Evolutionary conservation across 2,113 vertebrate species (phyloP).

Genomic region (Brachyhypopomus gauderio): DNA sequence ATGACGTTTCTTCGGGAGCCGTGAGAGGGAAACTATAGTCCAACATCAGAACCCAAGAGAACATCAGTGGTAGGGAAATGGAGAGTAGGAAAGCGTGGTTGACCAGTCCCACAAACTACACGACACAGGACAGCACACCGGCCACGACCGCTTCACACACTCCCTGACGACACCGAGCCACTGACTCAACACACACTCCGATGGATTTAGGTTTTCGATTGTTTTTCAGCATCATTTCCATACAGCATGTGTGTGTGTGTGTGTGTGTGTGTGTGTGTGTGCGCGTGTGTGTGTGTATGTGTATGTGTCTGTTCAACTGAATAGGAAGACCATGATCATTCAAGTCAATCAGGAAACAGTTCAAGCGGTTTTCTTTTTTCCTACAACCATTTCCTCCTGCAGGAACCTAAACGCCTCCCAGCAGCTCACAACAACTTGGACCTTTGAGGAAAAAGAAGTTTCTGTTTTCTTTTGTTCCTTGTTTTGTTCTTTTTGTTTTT

Average conservation of each 20-base stretch:
- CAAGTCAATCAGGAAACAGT: slow-evolving; percentile 67
- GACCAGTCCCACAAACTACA: slow-evolving; percentile 73
- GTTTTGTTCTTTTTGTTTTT: not conserved
- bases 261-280: slow-evolving; percentile 24
- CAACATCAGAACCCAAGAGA: slow-evolving; percentile 67
- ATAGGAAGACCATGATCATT: slow-evolving; percentile 65
- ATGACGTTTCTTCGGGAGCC: slow-evolving; percentile 70
- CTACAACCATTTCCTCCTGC: slow-evolving; percentile 26
- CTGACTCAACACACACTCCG: slow-evolving; percentile 53
- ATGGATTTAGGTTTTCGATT: slow-evolving; percentile 28
- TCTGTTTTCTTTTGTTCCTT: too few relatives aligned
- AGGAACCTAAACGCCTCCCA: slow-evolving; percentile 26
- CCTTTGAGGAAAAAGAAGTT: slow-evolving; percentile 4
- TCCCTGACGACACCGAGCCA: slow-evolving; percentile 77
- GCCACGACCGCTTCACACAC: slow-evolving; percentile 75
- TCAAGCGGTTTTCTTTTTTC: slow-evolving; percentile 39
- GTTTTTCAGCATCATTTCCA: slow-evolving; percentile 1
- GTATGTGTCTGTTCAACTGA: slow-evolving; percentile 45
- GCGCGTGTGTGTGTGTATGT: slow-evolving; percentile 17
- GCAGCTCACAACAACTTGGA: slow-evolving; percentile 35
- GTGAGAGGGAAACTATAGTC: slow-evolving; percentile 72
- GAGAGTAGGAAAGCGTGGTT: slow-evolving; percentile 69
- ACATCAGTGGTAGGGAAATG: slow-evolving; percentile 53
- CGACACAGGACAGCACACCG: slow-evolving; percentile 69
- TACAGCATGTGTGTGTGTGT: slow-evolving; percentile 1